Percentiles rank a stretch among this genome's conserved stretches.
Evolutionary conservation across 2,888 invertebrate species (phyloP).

Genomic region (Cepaea hortensis): DNA sequence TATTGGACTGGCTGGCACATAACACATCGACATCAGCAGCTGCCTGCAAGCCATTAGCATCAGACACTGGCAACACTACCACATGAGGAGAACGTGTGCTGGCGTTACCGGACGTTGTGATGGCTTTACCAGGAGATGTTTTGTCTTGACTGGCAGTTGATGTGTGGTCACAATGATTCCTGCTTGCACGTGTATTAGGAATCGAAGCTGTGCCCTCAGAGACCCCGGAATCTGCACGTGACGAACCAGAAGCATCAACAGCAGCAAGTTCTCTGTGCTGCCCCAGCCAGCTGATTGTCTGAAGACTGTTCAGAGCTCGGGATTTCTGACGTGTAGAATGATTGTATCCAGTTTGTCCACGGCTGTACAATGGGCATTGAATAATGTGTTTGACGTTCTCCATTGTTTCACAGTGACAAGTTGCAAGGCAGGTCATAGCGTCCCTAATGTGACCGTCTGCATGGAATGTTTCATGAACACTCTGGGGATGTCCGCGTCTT

Average conservation of each 20-base stretch:
- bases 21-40: constrained; percentile 7
- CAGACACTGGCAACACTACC: neutral
- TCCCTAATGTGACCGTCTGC: neutral
- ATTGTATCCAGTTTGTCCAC: neutral
- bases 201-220: neutral
- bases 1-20: constrained; percentile 31
- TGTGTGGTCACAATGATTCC: neutral
- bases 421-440: too few species aligned
- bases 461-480: neutral
- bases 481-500: neutral
- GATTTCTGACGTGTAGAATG: too few species aligned
- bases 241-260: too few species aligned
- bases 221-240: too few species aligned
- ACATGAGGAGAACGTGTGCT: neutral
- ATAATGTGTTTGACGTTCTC: neutral
- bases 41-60: neutral
- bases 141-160: neutral
- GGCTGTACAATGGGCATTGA: neutral
- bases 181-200: neutral
- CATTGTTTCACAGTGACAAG: neutral
- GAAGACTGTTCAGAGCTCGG: neutral
- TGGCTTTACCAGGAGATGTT: neutral
- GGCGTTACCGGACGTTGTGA: neutral
- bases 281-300: neutral
- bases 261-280: too few species aligned